These are phyloP conservation scores for Vidua macroura DNA, from an alignment of 2,113 vertebrate genomes.

Conservation along the genomic window DNA sequence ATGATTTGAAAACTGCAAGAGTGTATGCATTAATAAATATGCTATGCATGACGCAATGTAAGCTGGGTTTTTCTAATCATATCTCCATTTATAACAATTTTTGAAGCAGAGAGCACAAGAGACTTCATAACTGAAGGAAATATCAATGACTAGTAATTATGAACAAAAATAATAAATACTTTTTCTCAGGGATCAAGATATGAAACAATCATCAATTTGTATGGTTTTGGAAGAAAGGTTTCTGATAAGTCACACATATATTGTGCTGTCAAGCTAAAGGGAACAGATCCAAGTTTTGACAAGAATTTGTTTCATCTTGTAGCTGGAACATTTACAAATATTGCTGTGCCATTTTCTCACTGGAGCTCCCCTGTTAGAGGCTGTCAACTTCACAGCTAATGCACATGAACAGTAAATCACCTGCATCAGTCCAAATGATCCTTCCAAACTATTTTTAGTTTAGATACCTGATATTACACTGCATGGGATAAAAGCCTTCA, in stretches of 20 bases:
- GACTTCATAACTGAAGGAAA: neutral
- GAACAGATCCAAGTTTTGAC: neutral
- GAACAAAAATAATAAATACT: neutral
- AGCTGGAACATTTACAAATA: neutral
- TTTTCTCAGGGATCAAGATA: neutral
- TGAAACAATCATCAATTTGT: neutral
- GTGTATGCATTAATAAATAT: neutral
- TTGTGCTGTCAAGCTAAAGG: neutral
- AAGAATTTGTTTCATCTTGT: neutral
- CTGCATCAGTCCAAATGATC: neutral
- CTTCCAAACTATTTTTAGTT: neutral
- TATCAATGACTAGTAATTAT: neutral
- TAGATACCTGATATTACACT: neutral
- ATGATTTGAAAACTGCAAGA: neutral
- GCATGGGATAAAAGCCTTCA: neutral
- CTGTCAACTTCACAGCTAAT: neutral
- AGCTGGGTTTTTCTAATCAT: neutral
- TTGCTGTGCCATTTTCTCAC: neutral
- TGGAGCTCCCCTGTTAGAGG: neutral
- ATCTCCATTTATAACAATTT: neutral
- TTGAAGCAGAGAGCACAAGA: neutral
- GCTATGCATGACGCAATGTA: neutral
- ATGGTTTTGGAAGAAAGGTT: neutral
- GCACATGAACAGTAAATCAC: neutral
- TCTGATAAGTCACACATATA: neutral